Percentiles rank a stretch among this genome's conserved stretches.
These are phyloP conservation scores for Diorhabda sublineata DNA, from an alignment of 1,140 invertebrate species.

Conservation along the genomic window DNA sequence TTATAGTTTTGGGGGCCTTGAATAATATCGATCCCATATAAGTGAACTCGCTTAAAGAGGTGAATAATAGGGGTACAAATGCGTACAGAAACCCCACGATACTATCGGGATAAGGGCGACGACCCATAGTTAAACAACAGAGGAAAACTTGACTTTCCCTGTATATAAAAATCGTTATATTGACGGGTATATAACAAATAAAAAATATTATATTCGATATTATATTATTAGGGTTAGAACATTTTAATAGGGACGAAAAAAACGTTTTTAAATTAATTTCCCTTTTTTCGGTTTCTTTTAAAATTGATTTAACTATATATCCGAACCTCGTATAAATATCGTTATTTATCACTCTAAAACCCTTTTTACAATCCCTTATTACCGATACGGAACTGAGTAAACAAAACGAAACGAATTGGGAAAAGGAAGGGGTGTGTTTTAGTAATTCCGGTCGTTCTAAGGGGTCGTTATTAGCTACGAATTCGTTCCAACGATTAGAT, in stretches of 20 bases:
- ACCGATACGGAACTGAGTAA: slow-evolving; percentile 57
- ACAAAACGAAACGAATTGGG: slow-evolving; percentile 56
- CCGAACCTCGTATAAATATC: slow-evolving; percentile 38
- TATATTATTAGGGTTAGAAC: slow-evolving; percentile 48
- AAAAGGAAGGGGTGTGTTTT: slow-evolving; percentile 57
- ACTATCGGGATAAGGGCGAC: slow-evolving; percentile 48
- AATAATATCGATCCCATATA: slow-evolving; percentile 55
- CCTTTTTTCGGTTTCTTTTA: slow-evolving; percentile 48
- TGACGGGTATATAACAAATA: slow-evolving; percentile 43
- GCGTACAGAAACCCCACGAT: slow-evolving; percentile 49
- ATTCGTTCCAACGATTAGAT: slow-evolving; percentile 74
- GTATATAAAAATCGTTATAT: slow-evolving; percentile 46
- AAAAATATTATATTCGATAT: slow-evolving; percentile 36
- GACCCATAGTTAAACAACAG: slow-evolving; percentile 41
- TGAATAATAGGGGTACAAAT: slow-evolving; percentile 56
- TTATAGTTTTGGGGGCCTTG: slow-evolving; percentile 55
- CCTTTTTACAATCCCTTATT: slow-evolving; percentile 55
- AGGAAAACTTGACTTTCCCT: slow-evolving; percentile 47
- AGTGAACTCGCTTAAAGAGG: slow-evolving; percentile 53
- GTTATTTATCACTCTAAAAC: slow-evolving; percentile 38
- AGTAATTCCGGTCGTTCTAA: slow-evolving; percentile 62
- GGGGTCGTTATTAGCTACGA: slow-evolving; percentile 72
- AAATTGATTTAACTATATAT: slow-evolving; percentile 45
- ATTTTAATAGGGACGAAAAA: slow-evolving; percentile 43
- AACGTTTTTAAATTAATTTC: slow-evolving; percentile 49